Percentiles rank a stretch among this genome's conserved stretches.
These are phyloP conservation scores for Barbus barbus DNA, from an alignment of 2,113 vertebrate genomes.

Conservation along the genomic window DNA sequence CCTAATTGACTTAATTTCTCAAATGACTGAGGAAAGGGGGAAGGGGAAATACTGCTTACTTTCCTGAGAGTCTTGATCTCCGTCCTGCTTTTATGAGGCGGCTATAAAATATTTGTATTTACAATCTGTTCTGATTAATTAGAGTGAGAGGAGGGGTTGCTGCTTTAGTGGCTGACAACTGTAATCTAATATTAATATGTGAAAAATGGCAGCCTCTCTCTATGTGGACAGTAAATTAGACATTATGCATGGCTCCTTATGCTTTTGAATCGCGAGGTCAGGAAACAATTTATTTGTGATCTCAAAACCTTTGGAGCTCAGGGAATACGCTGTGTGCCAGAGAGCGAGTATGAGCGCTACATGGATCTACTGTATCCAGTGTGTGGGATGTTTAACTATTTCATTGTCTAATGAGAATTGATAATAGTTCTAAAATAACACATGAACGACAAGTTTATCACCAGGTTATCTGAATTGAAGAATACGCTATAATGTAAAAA, in stretches of 20 bases:
- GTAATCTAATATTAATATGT: conserved; percentile 94
- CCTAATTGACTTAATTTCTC: conserved; percentile 63
- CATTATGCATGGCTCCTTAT: conserved; percentile 92
- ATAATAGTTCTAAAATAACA: neutral
- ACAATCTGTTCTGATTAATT: conserved; percentile 81
- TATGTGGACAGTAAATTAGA: conserved; percentile 95
- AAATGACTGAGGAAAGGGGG: conserved; percentile 54
- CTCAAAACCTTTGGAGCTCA: conserved; percentile 52
- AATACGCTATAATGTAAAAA: too few species aligned
- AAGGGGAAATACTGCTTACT: conserved; percentile 51
- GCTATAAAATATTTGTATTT: conserved; percentile 84
- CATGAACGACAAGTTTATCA: too few species aligned
- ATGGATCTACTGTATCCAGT: conserved; percentile 12
- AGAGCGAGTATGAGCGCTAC: conserved; percentile 37
- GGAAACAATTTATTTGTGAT: conserved; percentile 63
- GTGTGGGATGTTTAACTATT: conserved; percentile 36
- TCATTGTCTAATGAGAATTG: neutral
- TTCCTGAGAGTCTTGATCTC: conserved; percentile 58
- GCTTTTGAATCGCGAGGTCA: conserved; percentile 65
- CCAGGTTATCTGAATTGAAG: neutral
- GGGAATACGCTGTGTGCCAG: conserved; percentile 52
- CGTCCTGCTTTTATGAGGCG: conserved; percentile 69
- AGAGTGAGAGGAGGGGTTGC: conserved; percentile 74
- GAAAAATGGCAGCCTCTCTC: conserved; percentile 88
- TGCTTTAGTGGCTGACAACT: conserved; percentile 78